Evolutionary conservation across 92 coral and sea anemone genomes (phyloP), one percentile per base, ranked within the genome.

Genomic region (Nematostella vectensis): DNA sequence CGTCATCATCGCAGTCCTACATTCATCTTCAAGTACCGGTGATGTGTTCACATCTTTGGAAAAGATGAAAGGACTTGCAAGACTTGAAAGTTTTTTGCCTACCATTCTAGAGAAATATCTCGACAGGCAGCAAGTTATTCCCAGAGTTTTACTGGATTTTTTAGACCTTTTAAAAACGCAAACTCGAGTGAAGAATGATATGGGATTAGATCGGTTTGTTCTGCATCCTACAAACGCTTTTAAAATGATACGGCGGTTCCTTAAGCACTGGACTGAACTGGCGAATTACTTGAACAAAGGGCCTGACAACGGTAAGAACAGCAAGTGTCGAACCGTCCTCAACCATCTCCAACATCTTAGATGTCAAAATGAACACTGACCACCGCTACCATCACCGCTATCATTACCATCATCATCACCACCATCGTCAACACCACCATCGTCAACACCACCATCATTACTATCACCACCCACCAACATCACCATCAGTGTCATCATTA

Each of bases 181-280:
- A 18, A 43, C 49, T 18, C 38, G 31, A 37, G 67, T 29, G 11
- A 88, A 71, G 3, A 39, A 29, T 24, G 48, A 53, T 26, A 29
- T 27, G 11, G 79, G 77, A 27, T 55, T 75, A 0, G 99, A 93
- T 26, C 54, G 31, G 23, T 93, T 71, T 57, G 69, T 82, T 3
- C 74, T 69, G 22, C 96, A 93, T 38, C 99, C 99, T 0, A 74
- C 85, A 15, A 93, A 87, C 21, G 78, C 80, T 0, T 78, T 82
- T 30, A 77, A 76, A 22, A 69, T 93, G 28, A 70, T 93, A 22
- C 65, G 95, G 48, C 55, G 99, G 18, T 93, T 87, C 33, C 44
- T 72, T 0, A 74, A 85, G 42, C 94, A 93, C 47, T 93, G 99
- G 99, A 70, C 59, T 10, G 93, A 87, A 47, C 42, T 93, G 18